Percentiles rank a stretch among this genome's conserved stretches.
Conservation (phyloP, 2,888 invertebrate species). For the Drosophila vallismaia region DNA sequence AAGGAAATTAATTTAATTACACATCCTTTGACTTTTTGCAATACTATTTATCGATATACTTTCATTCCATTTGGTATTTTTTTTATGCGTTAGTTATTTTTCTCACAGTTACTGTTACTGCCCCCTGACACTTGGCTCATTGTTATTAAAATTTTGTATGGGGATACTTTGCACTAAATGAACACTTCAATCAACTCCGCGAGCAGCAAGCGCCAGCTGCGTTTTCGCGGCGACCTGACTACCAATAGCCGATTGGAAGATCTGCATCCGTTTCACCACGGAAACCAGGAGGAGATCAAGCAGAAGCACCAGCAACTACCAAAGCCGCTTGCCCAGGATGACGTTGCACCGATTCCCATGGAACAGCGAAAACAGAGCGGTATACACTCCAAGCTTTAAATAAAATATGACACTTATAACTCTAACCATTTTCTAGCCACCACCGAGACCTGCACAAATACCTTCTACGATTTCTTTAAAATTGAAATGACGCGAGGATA, state of each 20-base stretch:
- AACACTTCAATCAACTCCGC: slow-evolving; percentile 42
- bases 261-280: slow-evolving; percentile 31
- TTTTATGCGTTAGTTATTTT: slow-evolving; percentile 20
- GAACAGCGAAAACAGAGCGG: slow-evolving; percentile 42
- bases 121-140: slow-evolving; percentile 11
- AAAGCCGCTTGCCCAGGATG: slow-evolving; percentile 57
- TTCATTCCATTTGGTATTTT: background rate
- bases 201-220: slow-evolving; percentile 59
- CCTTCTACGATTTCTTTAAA: slow-evolving; percentile 88
- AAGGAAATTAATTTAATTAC: no score
- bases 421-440: slow-evolving; percentile 4
- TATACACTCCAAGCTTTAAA: slow-evolving; percentile 11
- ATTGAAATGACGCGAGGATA: slow-evolving; percentile 97
- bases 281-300: slow-evolving; percentile 34
- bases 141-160: slow-evolving; percentile 39
- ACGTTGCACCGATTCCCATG: slow-evolving; percentile 52
- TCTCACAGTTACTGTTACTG: background rate
- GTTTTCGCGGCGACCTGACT: slow-evolving; percentile 61
- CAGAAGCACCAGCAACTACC: slow-evolving; percentile 28
- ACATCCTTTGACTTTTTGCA: no score
- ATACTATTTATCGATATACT: background rate
- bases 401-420: background rate
- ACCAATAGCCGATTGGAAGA: slow-evolving; percentile 56
- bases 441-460: slow-evolving; percentile 56
- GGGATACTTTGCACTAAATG: slow-evolving; percentile 50